phyloP scores from a whole-genome alignment of 1,140 invertebrate genomes.

The Brachionus paranguensis region DNA sequence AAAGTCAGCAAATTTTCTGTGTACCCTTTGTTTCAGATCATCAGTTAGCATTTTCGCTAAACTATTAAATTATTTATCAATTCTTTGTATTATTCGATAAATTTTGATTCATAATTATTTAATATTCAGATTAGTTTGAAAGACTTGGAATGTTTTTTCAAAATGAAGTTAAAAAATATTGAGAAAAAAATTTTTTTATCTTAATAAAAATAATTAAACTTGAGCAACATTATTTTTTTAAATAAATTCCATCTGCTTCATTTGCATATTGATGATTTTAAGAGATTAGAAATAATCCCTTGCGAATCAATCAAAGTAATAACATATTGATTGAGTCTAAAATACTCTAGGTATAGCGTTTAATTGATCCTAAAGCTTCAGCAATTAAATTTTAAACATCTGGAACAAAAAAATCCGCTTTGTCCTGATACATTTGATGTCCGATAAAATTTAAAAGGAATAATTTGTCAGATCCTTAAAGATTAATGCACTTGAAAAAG shows the following conservation, averaged over 20 bases:
- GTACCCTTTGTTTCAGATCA: too few relatives aligned
- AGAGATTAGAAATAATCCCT: not conserved
- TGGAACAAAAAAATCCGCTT: not conserved
- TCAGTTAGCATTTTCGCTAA: too few relatives aligned
- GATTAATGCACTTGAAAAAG: not conserved
- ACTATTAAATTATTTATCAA: too few relatives aligned
- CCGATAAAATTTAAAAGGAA: not conserved
- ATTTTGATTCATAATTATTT: too few relatives aligned
- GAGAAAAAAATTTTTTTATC: not conserved
- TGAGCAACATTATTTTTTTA: not conserved
- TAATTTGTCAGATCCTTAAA: not conserved
- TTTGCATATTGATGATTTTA: not conserved
- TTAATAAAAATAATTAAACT: not conserved
- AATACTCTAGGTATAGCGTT: not conserved
- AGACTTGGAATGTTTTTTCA: too few relatives aligned
- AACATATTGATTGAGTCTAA: not conserved
- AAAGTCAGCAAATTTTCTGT: too few relatives aligned
- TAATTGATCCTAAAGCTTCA: not conserved
- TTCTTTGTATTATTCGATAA: too few relatives aligned
- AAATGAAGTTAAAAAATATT: too few relatives aligned
- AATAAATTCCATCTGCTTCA: not conserved
- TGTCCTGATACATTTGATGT: not conserved
- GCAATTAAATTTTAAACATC: not conserved
- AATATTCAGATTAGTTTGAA: too few relatives aligned
- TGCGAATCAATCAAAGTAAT: not conserved